Evolutionary conservation across 2,888 invertebrate genomes (phyloP), one percentile per base, ranked within the genome.

Genomic region (Pristionchus japonicus): DNA sequence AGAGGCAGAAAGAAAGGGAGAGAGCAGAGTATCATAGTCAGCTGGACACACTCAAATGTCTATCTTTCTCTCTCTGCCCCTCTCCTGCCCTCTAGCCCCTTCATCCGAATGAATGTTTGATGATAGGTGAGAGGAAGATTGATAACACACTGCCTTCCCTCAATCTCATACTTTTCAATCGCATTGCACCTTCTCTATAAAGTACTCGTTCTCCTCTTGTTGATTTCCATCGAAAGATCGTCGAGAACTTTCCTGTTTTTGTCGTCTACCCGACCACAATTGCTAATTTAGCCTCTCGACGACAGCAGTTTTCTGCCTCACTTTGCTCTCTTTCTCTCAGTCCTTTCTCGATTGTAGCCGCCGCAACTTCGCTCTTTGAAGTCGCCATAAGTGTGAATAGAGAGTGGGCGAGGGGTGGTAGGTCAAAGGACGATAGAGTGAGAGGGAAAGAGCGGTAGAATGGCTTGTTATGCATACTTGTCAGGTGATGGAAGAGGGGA

Each of bases 401-500:
- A 31, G 74, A 70, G 40, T 23, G 74, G 31, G 40, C 7, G 74
- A 67, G 64, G 64, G 37, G 74, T n/a, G n/a, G n/a, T 74, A 40
- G 37, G 74, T 74, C 74, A 74, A 74, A 74, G 74, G 40, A 31
- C 64, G 74, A 74, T n/a, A 40, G 23, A 40, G 15, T 23, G 74
- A 74, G 70, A 70, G 74, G 74, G 3, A 23, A 40, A 40, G 74
- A 74, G 74, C 40, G 74, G 74, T 74, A 74, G 74, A 74, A 74
- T 74, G 74, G 74, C 74, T 74, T 74, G 74, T 74, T 74, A 74
- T 74, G 74, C 74, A 74, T 74, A 74, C 74, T 74, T 40, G 74
- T 74, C 74, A 74, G 74, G 74, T 74, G 74, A 74, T 74, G 37
- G 74, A 74, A 34, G 64, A 13, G 27, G n/a, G 40, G 70, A 70